These are phyloP conservation scores for Strigamia crassipes DNA, from an alignment of 2,888 invertebrate species.

Conservation along the genomic window DNA sequence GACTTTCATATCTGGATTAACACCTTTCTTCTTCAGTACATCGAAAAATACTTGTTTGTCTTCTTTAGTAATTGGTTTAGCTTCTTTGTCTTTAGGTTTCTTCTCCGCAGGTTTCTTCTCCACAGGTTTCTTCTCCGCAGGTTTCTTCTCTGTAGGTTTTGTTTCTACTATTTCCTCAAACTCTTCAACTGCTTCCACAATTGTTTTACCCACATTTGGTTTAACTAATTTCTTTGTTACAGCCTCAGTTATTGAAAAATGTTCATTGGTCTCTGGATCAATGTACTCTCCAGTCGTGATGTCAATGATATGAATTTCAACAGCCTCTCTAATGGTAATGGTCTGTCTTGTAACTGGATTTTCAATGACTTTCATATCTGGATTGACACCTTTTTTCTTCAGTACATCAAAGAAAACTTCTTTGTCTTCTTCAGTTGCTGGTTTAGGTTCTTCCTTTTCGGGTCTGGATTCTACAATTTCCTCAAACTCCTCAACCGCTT, in stretches of 20 bases:
- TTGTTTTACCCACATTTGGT: constrained; percentile 62
- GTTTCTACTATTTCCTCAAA: constrained; percentile 59
- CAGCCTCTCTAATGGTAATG: constrained; percentile 80
- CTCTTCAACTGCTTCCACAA: not conserved
- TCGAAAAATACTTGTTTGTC: not conserved
- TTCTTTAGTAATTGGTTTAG: not conserved
- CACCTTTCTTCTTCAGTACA: not conserved
- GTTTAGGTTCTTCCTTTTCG: not conserved
- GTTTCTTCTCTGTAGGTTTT: no score
- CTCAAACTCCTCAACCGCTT: not conserved
- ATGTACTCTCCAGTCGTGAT: constrained; percentile 67
- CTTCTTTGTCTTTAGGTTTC: no score
- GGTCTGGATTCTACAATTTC: constrained; percentile 59
- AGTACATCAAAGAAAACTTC: not conserved
- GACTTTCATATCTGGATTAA: constrained; percentile 55
- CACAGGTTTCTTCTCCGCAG: no score
- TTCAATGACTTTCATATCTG: constrained; percentile 65
- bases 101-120: no score
- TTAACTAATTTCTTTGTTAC: constrained; percentile 75
- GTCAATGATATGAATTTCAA: constrained; percentile 80
- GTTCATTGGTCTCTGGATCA: not conserved
- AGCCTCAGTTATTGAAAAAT: constrained; percentile 69
- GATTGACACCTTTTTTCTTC: not conserved
- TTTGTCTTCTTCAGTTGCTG: not conserved
- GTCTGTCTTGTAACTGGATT: constrained; percentile 82